Conservation (phyloP, 2,797 vertebrate species). For the Iguana delicatissima region DNA sequence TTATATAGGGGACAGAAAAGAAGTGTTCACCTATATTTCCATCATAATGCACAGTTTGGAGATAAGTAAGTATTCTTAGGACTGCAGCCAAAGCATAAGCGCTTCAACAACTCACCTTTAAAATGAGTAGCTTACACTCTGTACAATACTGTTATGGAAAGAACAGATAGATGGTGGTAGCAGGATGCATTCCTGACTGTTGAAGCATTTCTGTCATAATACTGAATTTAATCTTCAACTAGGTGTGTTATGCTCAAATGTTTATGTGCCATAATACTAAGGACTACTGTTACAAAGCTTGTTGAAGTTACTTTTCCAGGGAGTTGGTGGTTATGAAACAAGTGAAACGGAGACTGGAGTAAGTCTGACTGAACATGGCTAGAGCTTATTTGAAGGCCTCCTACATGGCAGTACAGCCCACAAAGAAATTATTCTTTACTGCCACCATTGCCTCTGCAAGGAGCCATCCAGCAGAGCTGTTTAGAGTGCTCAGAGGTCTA, state of each 20-base stretch:
- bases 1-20: background rate
- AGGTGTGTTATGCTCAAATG: conserved; percentile 9
- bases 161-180: conserved; percentile 30
- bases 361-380: too few species aligned
- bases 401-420: too few species aligned
- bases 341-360: too few species aligned
- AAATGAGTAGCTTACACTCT: conserved; percentile 38
- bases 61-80: background rate
- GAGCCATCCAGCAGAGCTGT: too few species aligned
- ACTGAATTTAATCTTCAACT: background rate
- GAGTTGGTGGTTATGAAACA: too few species aligned
- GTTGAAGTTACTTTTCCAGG: too few species aligned
- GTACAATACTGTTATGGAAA: conserved; percentile 25
- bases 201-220: conserved; percentile 38
- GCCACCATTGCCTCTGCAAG: too few species aligned
- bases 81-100: background rate
- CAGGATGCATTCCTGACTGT: background rate
- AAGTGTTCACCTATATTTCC: background rate
- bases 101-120: conserved; percentile 12
- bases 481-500: too few species aligned
- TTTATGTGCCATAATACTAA: background rate
- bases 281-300: background rate
- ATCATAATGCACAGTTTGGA: background rate
- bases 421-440: too few species aligned
- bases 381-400: too few species aligned